Conservation (phyloP, 2,113 vertebrate genomes). For the Pimephales promelas region DNA sequence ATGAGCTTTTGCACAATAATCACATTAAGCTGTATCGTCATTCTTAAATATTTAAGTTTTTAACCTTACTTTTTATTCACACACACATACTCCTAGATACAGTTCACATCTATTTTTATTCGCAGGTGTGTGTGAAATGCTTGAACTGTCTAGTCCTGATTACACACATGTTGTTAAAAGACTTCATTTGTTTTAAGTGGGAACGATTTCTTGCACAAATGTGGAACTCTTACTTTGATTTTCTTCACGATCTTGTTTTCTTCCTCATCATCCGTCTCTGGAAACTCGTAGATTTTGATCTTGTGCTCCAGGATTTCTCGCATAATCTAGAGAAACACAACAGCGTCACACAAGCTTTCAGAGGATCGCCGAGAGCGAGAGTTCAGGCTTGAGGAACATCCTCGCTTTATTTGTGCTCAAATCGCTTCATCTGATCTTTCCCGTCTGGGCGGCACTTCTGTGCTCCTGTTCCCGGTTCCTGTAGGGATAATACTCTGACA, state of each 20-base stretch:
- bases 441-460: constrained; percentile 11
- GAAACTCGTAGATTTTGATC: constrained; percentile 99
- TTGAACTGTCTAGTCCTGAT: no score
- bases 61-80: no score
- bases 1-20: no score
- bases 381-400: constrained; percentile 33
- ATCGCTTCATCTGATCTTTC: constrained; percentile 28
- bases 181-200: no score
- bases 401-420: constrained; percentile 31
- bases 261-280: constrained; percentile 97
- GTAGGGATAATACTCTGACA: constrained; percentile 51
- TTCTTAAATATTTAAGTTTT: no score
- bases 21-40: no score
- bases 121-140: no score
- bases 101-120: no score
- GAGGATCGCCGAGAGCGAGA: neutral
- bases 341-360: constrained; percentile 4
- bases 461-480: constrained; percentile 27
- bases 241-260: constrained; percentile 97
- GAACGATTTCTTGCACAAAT: no score
- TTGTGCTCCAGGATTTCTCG: constrained; percentile 98
- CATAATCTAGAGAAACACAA: constrained; percentile 85
- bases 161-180: no score
- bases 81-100: no score
- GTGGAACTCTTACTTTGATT: constrained; percentile 82